Base-by-base conservation (phyloP, 1,140 invertebrate species). In the Drosophila mauritiana region DNA sequence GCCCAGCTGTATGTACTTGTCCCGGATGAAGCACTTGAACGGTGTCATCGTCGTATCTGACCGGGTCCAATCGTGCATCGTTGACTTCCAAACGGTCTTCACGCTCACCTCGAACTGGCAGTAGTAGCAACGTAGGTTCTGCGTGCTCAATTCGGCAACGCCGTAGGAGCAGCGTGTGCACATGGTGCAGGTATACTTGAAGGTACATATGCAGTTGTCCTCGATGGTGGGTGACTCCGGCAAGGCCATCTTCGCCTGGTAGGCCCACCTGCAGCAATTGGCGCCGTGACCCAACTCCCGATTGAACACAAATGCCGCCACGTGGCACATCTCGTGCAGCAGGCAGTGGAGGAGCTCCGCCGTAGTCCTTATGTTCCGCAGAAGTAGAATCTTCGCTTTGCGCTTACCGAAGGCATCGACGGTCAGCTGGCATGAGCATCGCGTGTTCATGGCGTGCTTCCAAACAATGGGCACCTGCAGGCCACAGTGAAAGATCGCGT, bases 281-380 rank as follows among this genome's bases (percentile, higher is more conserved):
- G 94, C 94, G 25, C 97, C 97, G 92, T 98, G 97, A 10, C 96
- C 96, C 85, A 96, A 3, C 93, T 94, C 42, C 2, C 93, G 93
- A 83, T 97, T 95, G 8, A 97, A 93, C 0, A 97, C 90, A 95
- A 96, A 98, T 0, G 96, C 95, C 48, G 97, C 97, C 13, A 97
- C 97, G 93, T 98, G 97, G 78, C 97, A 98, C 93, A 98, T 93
- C 92, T 98, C 97, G 92, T 98, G 97, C 34, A 98, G 94, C 25
- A 98, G 93, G 0, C 97, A 97, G 85, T 98, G 97, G 31, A 86
- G 40, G 17, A 86, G 22, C 6, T 39, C 25, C 0, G 75, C 20
- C 2, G 73, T 55, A 2, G 12, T 40, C 39, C 51, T 69, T 3
- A 89, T 70, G 1, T 54, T 34, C 79, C 80, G 96, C 46, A 43